Conservation (phyloP, 1,140 invertebrate species). For the Brachionus paranguensis region DNA sequence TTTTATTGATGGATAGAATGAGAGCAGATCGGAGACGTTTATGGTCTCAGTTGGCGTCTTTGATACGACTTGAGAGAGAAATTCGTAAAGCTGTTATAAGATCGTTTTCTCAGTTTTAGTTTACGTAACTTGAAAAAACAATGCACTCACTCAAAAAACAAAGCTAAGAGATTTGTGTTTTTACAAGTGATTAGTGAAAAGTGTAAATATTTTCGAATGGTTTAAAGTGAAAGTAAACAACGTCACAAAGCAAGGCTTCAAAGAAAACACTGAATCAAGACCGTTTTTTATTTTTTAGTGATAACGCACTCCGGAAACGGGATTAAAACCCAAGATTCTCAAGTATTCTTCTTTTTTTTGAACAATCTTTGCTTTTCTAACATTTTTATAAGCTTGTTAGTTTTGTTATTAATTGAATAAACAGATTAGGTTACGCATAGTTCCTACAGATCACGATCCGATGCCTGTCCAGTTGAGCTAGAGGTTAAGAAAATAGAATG, state of each 20-base stretch:
- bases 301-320: background rate
- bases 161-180: background rate
- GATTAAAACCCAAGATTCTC: background rate
- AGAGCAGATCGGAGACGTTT: background rate
- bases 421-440: background rate
- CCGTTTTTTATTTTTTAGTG: background rate
- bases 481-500: background rate
- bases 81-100: background rate
- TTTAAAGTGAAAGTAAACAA: slow-evolving; percentile 1
- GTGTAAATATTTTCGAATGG: background rate
- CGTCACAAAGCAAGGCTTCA: background rate
- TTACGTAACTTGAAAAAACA: background rate
- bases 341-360: background rate
- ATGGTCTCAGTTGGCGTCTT: background rate
- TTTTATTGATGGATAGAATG: background rate
- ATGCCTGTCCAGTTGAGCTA: background rate
- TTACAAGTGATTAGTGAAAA: background rate
- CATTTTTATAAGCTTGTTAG: background rate
- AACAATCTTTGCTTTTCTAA: background rate
- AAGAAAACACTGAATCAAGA: background rate
- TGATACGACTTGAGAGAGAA: background rate
- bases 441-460: background rate
- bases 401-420: background rate
- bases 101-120: background rate
- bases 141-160: background rate